Evolutionary conservation across 1,140 invertebrate genomes (phyloP), one percentile per base, ranked within the genome.

Genomic region (Episyrphus balteatus): DNA sequence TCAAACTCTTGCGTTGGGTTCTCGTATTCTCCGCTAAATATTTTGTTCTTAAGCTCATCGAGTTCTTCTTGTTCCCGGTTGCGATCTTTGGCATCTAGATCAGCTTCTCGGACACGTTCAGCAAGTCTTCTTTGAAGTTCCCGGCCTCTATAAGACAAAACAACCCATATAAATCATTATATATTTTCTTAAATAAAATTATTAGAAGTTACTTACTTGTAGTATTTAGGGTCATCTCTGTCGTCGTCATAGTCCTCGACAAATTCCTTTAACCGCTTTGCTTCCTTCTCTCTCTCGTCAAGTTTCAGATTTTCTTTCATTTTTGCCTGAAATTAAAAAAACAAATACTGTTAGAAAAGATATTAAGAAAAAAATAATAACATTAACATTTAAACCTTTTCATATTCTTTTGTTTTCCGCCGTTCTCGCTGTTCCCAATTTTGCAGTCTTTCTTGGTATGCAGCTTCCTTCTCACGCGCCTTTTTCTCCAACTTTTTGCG

Each of bases 211-310:
- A 65, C 71, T 72, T 68, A 84, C 82, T 91, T 94, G 72, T 97
- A 98, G 74, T 91, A 98, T 68, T 97, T 97, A 21, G 85, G 76
- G 68, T 98, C 96, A 70, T 98, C 92, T 42, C 91, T 75, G 70
- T 98, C 92, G 69, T 99, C 95, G 69, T 98, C 93, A 66, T 99
- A 99, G 70, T 98, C 95, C 71, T 99, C 94, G 10, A 98, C 76
- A 67, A 98, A 98, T 73, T 98, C 92, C 69, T 95, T 94, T 12
- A 99, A 75, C 36, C 89, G 77, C 70, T 92, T 90, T 0, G 92
- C 93, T 72, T 98, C 93, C 50, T 81, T 80, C 62, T 87, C 81
- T 48, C 88, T 70, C 61, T 94, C 90, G 54, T 89, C 83, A 61
- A 89, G 84, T 57, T 86, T 84, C 48, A 83, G 73, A 26, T 84